Conservation (phyloP, 1,140 invertebrate species). For the Drosophila eugracilis region DNA sequence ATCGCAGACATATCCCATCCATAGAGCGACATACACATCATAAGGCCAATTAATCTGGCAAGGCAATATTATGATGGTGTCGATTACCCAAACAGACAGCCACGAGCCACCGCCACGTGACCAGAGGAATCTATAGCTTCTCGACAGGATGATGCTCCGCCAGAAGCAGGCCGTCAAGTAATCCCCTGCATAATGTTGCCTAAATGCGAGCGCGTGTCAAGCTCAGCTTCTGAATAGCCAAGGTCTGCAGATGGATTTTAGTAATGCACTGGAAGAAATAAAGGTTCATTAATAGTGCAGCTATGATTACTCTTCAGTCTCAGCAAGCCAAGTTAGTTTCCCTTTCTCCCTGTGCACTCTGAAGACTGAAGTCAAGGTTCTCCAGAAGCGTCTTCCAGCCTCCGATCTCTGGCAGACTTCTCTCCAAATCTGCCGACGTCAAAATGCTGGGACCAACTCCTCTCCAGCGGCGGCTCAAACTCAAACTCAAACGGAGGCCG, state of each 20-base stretch:
- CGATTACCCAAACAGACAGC: conserved; percentile 70
- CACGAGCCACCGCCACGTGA: conserved; percentile 55
- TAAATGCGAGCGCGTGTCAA: conserved; percentile 76
- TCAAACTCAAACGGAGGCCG: conserved; percentile 55
- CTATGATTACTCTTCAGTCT: too few relatives aligned
- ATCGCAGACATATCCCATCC: conserved; percentile 5
- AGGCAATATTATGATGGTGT: conserved; percentile 76
- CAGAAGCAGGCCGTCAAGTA: conserved; percentile 49
- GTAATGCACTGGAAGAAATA: not conserved
- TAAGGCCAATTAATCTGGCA: conserved; percentile 65
- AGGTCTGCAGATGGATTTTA: conserved; percentile 6
- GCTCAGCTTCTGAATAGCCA: conserved; percentile 17
- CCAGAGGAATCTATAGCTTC: conserved; percentile 11
- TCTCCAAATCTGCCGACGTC: conserved; percentile 75
- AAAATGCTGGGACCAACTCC: conserved; percentile 60
- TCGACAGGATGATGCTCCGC: conserved; percentile 9
- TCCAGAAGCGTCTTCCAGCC: conserved; percentile 14
- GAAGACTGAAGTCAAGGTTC: conserved; percentile 1
- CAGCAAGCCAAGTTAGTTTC: too few relatives aligned
- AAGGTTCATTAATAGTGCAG: too few relatives aligned
- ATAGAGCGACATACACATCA: conserved; percentile 4
- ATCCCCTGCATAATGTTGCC: conserved; percentile 79
- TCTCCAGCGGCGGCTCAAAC: conserved; percentile 55
- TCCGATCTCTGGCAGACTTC: conserved; percentile 30
- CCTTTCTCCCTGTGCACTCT: conserved; percentile 11